Percentiles rank a stretch among this genome's conserved stretches.
Evolutionary conservation across 2,113 vertebrate species (phyloP).

Genomic region (Equus quagga): DNA sequence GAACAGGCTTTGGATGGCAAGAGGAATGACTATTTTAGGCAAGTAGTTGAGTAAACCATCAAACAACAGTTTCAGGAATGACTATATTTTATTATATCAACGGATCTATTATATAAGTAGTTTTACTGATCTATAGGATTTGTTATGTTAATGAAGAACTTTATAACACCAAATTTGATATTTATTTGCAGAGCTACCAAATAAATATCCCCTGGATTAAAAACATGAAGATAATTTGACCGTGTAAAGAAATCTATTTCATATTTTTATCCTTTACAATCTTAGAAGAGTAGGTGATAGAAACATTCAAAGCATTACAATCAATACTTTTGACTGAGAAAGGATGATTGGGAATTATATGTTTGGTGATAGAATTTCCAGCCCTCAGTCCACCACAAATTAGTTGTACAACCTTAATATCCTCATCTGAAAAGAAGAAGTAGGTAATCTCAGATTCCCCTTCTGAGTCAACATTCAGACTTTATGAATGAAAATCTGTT

Average conservation of each 20-base stretch:
- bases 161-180: not conserved
- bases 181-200: not conserved
- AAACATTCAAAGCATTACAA: not conserved
- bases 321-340: not conserved
- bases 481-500: not conserved
- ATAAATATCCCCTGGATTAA: not conserved
- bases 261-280: not conserved
- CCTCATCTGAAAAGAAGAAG: not conserved
- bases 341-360: not conserved
- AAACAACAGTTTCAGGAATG: not conserved
- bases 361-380: not conserved
- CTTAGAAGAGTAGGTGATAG: not conserved
- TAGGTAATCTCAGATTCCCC: not conserved
- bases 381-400: not conserved
- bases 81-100: not conserved
- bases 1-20: not conserved
- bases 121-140: not conserved
- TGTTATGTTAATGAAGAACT: not conserved
- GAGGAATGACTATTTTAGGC: not conserved
- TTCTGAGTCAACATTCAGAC: not conserved
- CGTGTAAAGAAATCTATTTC: not conserved
- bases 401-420: not conserved
- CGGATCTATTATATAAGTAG: not conserved
- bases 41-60: not conserved
- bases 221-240: not conserved